Percentiles rank a stretch among this genome's conserved stretches.
phyloP scores from a whole-genome alignment of 2,888 invertebrate species.

The Hirtodrosophila confusa region DNA sequence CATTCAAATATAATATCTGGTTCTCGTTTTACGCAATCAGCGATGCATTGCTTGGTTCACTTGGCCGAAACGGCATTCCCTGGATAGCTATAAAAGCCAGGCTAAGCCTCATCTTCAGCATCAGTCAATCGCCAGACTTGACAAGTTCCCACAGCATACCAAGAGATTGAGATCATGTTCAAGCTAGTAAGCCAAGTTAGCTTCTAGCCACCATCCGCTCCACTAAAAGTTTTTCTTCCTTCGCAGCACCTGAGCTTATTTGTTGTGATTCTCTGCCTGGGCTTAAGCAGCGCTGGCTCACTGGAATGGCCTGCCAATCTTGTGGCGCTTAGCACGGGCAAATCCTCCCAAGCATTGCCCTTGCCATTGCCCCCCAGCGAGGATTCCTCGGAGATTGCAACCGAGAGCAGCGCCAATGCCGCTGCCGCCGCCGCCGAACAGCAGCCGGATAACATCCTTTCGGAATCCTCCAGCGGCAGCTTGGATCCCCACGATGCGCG shows the following conservation, averaged over 20 bases:
- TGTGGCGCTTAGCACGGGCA: conserved; percentile 52
- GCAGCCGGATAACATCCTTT: conserved; percentile 2
- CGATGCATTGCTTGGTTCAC: conserved; percentile 38
- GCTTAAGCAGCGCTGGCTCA: conserved; percentile 44
- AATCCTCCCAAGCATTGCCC: conserved; percentile 49
- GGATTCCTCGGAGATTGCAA: conserved; percentile 34
- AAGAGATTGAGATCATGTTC: conserved; percentile 56
- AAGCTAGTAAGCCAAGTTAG: conserved; percentile 61
- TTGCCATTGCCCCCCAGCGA: conserved; percentile 27
- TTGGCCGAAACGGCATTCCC: conserved; percentile 25
- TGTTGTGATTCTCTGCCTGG: conserved; percentile 44
- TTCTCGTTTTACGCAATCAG: conserved; percentile 27
- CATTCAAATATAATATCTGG: conserved; percentile 51
- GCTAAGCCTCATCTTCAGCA: conserved; percentile 14
- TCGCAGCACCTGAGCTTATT: conserved; percentile 40
- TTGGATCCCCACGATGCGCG: conserved; percentile 53
- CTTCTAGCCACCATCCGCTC: too few relatives aligned
- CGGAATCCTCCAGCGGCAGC: conserved; percentile 28
- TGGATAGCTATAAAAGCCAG: conserved; percentile 52
- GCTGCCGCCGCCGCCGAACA: conserved; percentile 6
- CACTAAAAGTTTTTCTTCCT: too few relatives aligned
- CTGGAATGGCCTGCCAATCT: conserved; percentile 57
- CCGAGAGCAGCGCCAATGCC: conserved; percentile 38
- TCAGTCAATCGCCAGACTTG: conserved; percentile 59
- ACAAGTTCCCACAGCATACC: conserved; percentile 14